These are phyloP conservation scores for Calameuta idolon DNA, from an alignment of 2,888 invertebrate species.

Conservation along the genomic window DNA sequence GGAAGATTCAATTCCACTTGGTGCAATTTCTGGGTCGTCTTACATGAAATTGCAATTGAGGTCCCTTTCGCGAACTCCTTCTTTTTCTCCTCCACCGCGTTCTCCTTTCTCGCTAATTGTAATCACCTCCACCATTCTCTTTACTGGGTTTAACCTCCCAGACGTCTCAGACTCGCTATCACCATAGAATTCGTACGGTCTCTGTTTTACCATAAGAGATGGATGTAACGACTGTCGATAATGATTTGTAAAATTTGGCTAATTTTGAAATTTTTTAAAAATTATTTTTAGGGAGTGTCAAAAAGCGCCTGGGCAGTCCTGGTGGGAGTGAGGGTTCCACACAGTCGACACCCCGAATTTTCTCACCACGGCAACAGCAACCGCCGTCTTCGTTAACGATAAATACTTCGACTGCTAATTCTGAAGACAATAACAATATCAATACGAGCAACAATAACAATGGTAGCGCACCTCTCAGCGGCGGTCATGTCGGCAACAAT, in stretches of 20 bases:
- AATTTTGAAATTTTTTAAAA: neutral
- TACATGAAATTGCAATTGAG: neutral
- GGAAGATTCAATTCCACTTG: neutral
- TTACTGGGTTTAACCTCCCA: neutral
- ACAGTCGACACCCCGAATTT: constrained; percentile 19
- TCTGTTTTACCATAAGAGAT: neutral
- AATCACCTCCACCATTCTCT: neutral
- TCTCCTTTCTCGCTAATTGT: neutral
- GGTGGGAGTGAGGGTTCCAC: constrained; percentile 23
- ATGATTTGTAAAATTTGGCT: neutral
- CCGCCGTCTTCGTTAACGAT: constrained; percentile 16
- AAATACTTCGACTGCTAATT: constrained; percentile 4
- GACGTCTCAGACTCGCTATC: neutral
- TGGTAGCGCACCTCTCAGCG: neutral
- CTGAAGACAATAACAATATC: constrained; percentile 13
- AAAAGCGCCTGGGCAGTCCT: constrained; percentile 24
- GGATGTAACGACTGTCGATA: neutral
- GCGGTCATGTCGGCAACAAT: neutral
- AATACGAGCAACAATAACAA: constrained; percentile 12
- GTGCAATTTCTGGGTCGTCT: neutral
- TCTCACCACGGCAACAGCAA: constrained; percentile 21
- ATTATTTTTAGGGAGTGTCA: constrained; percentile 13
- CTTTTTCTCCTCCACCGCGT: neutral
- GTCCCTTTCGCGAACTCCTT: neutral
- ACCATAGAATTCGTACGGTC: neutral